Conservation (phyloP, 1,140 invertebrate genomes). For the Trichonephila clavata region DNA sequence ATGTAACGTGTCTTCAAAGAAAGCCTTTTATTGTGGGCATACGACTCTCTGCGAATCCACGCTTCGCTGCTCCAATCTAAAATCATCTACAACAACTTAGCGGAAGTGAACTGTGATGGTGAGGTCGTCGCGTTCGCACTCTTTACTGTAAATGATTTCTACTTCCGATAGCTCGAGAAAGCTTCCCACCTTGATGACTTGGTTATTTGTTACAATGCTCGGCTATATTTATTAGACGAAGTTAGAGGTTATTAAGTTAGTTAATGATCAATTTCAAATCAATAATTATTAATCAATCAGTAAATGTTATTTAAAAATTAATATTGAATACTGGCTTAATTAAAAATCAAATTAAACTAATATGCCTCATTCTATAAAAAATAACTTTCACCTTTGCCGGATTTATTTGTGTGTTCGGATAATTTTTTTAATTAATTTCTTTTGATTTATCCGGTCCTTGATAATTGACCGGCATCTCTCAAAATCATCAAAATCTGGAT, state of each 20-base stretch:
- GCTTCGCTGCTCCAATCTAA: conserved; percentile 51
- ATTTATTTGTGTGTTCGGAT: too few species aligned
- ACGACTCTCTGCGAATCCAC: conserved; percentile 26
- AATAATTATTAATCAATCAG: too few species aligned
- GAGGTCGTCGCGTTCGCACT: conserved; percentile 69
- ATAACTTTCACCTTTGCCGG: too few species aligned
- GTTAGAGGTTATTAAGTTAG: neutral
- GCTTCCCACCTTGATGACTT: neutral
- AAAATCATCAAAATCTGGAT: too few species aligned
- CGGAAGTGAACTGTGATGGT: conserved; percentile 54
- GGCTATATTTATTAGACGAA: neutral
- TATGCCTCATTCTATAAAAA: too few species aligned
- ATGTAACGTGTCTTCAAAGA: conserved; percentile 20
- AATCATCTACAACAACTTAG: conserved; percentile 52
- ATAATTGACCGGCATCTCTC: too few species aligned
- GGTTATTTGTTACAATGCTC: neutral
- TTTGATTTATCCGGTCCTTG: too few species aligned
- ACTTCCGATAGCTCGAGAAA: neutral
- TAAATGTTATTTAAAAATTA: too few species aligned
- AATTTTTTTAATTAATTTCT: too few species aligned
- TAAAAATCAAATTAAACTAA: too few species aligned
- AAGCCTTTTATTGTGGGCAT: conserved; percentile 13
- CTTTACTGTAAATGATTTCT: neutral
- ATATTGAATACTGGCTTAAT: too few species aligned
- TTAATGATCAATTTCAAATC: too few species aligned